phyloP scores from a whole-genome alignment of 2,888 invertebrate species.

The Pasiphila rectangulata region DNA sequence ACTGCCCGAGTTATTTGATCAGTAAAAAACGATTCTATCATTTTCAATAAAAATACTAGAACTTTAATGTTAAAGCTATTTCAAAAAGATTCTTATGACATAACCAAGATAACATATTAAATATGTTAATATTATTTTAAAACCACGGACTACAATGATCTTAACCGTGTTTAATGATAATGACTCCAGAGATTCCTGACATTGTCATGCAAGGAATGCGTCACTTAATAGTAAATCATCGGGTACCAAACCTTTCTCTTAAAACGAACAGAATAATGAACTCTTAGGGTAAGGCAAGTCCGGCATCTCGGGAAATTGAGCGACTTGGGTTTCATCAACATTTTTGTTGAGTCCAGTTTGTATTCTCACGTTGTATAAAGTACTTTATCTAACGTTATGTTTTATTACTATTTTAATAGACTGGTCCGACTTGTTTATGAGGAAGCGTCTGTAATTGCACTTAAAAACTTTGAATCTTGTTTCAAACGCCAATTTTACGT shows the following conservation, averaged over 20 bases:
- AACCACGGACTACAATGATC: not conserved
- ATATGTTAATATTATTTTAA: not conserved
- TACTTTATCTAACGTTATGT: slow-evolving; percentile 25
- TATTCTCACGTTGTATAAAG: slow-evolving; percentile 24
- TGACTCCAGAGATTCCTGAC: slow-evolving; percentile 54
- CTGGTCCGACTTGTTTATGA: slow-evolving; percentile 39
- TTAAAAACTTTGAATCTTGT: slow-evolving; percentile 5
- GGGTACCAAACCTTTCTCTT: slow-evolving; percentile 37
- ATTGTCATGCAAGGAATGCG: slow-evolving; percentile 62
- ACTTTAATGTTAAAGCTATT: too few species aligned
- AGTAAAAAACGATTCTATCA: too few species aligned
- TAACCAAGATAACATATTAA: too few species aligned
- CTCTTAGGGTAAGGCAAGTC: slow-evolving; percentile 25
- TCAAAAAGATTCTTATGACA: too few species aligned
- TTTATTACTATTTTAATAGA: slow-evolving; percentile 36
- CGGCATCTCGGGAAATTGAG: slow-evolving; percentile 9
- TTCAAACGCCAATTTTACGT: slow-evolving; percentile 8
- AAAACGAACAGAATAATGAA: slow-evolving; percentile 40
- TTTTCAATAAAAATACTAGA: too few species aligned
- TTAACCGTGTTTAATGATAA: slow-evolving; percentile 52
- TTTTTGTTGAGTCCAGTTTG: slow-evolving; percentile 23
- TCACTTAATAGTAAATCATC: slow-evolving; percentile 59
- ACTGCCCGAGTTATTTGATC: too few species aligned
- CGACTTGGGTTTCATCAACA: slow-evolving; percentile 43
- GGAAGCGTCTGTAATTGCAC: slow-evolving; percentile 16